Percentiles rank a stretch among this genome's conserved stretches.
Conservation (phyloP, 2,797 vertebrate species). For the Sarcoramphus papa region DNA sequence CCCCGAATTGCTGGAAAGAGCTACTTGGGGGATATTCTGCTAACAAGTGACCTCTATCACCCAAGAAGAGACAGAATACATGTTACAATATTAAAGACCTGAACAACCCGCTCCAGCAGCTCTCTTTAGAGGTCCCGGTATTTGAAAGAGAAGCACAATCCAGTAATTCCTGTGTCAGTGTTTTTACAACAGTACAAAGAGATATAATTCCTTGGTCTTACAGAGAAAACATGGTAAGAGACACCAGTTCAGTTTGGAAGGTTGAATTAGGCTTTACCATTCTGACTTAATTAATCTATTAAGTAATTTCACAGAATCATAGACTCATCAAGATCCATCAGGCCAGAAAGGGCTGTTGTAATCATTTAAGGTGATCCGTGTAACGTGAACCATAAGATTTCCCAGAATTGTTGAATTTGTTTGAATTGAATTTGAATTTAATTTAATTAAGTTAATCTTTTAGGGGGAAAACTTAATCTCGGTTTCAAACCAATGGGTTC, state of each 20-base stretch:
- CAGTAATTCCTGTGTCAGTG: background rate
- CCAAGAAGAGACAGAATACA: background rate
- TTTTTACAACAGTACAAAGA: background rate
- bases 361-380: background rate
- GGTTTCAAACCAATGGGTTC: background rate
- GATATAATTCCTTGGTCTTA: background rate
- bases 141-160: background rate
- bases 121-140: background rate
- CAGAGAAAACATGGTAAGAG: background rate
- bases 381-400: background rate
- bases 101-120: background rate
- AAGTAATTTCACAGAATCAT: slow-evolving; percentile 20
- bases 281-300: background rate
- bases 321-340: background rate
- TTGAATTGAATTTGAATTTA: slow-evolving; percentile 4
- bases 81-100: background rate
- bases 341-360: background rate
- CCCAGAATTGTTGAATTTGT: background rate
- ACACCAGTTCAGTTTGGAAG: background rate
- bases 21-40: background rate
- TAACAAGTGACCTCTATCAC: accelerated
- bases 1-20: background rate
- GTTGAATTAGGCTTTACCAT: background rate
- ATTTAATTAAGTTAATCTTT: background rate
- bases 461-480: background rate